Conservation (phyloP, 2,113 vertebrate species). For the Ivindomyrus marchei region DNA sequence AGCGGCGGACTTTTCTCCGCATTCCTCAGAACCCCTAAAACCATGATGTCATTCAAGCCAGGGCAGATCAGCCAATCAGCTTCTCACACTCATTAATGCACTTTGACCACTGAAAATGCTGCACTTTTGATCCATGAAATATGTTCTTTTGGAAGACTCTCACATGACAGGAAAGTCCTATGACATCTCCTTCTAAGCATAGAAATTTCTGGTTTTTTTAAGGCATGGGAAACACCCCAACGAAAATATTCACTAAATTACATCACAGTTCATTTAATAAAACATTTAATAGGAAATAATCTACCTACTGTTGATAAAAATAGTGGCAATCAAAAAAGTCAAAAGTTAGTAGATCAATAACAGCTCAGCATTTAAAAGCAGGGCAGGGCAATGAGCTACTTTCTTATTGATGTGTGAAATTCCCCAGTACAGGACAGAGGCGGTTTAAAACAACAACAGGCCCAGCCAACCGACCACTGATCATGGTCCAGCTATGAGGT, state of each 20-base stretch:
- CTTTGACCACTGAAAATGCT: background rate
- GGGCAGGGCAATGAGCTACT: background rate
- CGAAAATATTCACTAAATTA: background rate
- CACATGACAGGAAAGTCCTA: background rate
- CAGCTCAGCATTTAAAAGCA: background rate
- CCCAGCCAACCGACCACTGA: background rate
- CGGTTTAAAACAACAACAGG: constrained; percentile 15
- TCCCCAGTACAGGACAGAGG: background rate
- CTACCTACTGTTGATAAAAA: background rate
- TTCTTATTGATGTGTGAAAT: background rate
- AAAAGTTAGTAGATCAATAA: background rate
- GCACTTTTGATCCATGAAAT: background rate
- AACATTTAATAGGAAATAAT: background rate
- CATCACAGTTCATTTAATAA: background rate
- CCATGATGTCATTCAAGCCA: background rate
- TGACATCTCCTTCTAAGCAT: background rate
- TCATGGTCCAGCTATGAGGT: background rate
- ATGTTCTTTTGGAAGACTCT: background rate
- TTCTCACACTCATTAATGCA: constrained; percentile 1
- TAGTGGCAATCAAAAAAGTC: background rate
- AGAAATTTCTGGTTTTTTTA: background rate
- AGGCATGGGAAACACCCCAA: background rate
- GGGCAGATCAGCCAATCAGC: background rate
- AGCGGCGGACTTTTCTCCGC: background rate
- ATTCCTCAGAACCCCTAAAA: background rate